phyloP scores from a whole-genome alignment of 2,797 vertebrate genomes.

The Bradypodion ventrale region DNA sequence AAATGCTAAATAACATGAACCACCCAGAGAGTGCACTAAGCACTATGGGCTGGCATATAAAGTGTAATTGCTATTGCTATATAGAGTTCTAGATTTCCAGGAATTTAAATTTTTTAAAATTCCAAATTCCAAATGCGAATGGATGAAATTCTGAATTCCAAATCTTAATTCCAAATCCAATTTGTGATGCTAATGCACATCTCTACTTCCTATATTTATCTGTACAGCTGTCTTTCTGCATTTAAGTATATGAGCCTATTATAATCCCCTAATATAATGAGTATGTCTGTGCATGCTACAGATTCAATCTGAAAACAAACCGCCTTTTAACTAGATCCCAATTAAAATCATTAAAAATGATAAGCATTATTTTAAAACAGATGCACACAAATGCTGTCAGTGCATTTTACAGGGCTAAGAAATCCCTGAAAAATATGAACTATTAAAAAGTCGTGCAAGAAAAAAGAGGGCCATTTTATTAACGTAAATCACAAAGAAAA shows the following conservation, averaged over 20 bases:
- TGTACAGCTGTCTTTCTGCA: background rate
- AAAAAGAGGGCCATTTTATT: background rate
- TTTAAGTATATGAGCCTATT: background rate
- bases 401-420: background rate
- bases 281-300: background rate
- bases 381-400: background rate
- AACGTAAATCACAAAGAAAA: background rate
- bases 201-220: background rate
- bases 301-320: constrained; percentile 4
- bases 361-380: constrained; percentile 15
- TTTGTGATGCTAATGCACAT: no score
- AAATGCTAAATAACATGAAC: no score
- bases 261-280: background rate
- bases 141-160: no score
- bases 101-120: no score
- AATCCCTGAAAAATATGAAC: background rate
- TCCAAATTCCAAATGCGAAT: no score
- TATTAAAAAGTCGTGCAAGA: background rate
- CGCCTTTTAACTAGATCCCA: constrained; percentile 11
- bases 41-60: no score
- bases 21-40: no score
- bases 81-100: no score
- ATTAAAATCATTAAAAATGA: constrained; percentile 21
- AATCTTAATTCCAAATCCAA: no score
- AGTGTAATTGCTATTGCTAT: no score